These are phyloP conservation scores for Chrysolina oricalcia DNA, from an alignment of 2,888 invertebrate species.

Conservation along the genomic window DNA sequence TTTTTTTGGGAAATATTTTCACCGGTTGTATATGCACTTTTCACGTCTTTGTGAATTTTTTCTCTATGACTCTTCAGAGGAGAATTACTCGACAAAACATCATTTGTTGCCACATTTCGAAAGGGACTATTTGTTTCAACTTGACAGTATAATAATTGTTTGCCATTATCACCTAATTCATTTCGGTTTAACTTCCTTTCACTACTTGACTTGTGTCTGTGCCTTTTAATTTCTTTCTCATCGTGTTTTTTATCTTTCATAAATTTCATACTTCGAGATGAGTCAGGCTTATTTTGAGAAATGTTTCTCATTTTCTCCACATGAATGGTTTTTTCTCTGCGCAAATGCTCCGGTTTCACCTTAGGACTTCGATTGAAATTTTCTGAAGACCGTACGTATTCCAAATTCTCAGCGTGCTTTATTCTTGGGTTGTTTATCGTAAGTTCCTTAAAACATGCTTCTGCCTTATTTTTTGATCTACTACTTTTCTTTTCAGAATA, in stretches of 20 bases:
- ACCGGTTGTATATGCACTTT: background rate
- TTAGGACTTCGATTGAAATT: slow-evolving; percentile 15
- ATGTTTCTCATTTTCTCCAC: slow-evolving; percentile 26
- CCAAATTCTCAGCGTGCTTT: slow-evolving; percentile 29
- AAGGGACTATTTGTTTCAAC: slow-evolving; percentile 46
- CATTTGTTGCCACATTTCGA: slow-evolving; percentile 9
- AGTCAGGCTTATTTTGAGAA: background rate
- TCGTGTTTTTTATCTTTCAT: slow-evolving; percentile 21
- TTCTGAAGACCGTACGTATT: slow-evolving; percentile 26
- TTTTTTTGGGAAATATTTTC: background rate
- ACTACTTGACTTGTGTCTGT: slow-evolving; percentile 33
- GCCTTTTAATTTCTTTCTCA: slow-evolving; percentile 25
- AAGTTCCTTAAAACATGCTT: slow-evolving; percentile 16
- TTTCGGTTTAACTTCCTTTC: slow-evolving; percentile 21
- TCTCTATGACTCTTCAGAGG: background rate
- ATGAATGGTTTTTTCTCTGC: slow-evolving; percentile 47
- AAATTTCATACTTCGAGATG: background rate
- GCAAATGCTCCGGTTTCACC: slow-evolving; percentile 31
- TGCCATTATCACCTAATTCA: slow-evolving; percentile 23
- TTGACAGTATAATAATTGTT: slow-evolving; percentile 47
- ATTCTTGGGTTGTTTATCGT: slow-evolving; percentile 21
- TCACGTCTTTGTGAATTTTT: background rate
- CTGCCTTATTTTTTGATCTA: slow-evolving; percentile 10
- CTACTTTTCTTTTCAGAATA: slow-evolving; percentile 2
- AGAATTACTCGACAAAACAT: background rate